These are phyloP conservation scores for Urocolius indicus DNA, from an alignment of 2,113 vertebrate genomes.

Conservation along the genomic window DNA sequence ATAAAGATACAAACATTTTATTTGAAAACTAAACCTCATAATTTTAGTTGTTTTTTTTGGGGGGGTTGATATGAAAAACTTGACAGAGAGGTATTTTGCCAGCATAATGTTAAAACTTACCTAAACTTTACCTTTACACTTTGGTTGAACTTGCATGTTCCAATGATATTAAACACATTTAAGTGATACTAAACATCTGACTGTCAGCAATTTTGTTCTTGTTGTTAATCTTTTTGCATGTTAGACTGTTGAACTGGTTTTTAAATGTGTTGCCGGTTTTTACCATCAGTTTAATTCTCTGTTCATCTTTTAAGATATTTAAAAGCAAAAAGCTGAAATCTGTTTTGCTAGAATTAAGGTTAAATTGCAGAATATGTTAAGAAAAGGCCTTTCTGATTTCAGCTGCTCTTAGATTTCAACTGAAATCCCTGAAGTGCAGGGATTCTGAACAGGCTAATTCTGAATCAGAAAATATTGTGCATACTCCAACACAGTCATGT, in stretches of 20 bases:
- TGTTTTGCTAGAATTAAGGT: neutral
- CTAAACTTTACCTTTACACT: constrained; percentile 23
- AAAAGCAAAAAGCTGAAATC: neutral
- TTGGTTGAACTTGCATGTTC: constrained; percentile 10
- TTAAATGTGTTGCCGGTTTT: neutral
- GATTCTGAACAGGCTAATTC: neutral
- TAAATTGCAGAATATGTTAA: neutral
- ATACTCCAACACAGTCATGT: neutral
- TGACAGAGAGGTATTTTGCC: neutral
- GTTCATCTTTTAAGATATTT: neutral
- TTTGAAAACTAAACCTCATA: neutral
- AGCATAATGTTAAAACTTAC: neutral
- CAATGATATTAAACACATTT: neutral
- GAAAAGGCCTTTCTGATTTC: neutral
- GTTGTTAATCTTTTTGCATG: neutral
- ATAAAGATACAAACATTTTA: neutral
- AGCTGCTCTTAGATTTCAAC: neutral
- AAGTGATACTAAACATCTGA: constrained; percentile 14
- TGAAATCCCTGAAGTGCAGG: neutral
- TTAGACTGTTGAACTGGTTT: neutral
- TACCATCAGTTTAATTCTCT: neutral
- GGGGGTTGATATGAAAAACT: neutral
- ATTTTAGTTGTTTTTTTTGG: neutral
- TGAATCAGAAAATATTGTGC: neutral
- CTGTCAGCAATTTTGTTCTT: neutral